phyloP scores from a whole-genome alignment of 2,113 vertebrate species.

The Hoplias malabaricus region DNA sequence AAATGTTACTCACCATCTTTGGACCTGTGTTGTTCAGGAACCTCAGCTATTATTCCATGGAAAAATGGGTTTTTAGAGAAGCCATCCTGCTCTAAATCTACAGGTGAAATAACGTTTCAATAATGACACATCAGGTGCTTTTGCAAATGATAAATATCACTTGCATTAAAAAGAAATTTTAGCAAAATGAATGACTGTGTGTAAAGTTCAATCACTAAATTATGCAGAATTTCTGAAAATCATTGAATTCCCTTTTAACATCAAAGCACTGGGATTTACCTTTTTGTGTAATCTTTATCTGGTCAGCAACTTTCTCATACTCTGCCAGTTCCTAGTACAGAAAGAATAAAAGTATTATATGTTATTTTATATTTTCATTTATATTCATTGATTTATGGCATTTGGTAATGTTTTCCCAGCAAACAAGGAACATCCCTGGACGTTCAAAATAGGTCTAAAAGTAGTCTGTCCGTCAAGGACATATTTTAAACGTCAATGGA shows the following conservation, averaged over 20 bases:
- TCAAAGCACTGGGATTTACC: conserved; percentile 51
- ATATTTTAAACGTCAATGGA: too few species aligned
- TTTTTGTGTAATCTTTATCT: conserved; percentile 69
- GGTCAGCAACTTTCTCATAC: conserved; percentile 63
- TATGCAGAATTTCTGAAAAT: too few species aligned
- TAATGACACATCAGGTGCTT: not conserved
- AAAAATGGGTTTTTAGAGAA: conserved; percentile 76
- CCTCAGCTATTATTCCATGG: conserved; percentile 73
- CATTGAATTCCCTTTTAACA: not conserved
- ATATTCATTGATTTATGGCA: too few species aligned
- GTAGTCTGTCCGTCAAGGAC: too few species aligned
- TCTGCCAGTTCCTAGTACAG: conserved; percentile 66
- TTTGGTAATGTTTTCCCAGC: too few species aligned
- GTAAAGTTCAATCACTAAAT: not conserved
- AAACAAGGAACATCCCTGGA: too few species aligned
- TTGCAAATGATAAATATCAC: not conserved
- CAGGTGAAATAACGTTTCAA: not conserved
- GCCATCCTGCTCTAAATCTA: conserved; percentile 75
- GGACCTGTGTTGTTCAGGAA: conserved; percentile 65
- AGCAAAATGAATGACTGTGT: not conserved
- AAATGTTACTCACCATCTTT: conserved; percentile 63
- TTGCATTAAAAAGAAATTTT: too few species aligned
- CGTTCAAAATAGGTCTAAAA: too few species aligned
- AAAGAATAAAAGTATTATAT: not conserved
- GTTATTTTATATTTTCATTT: not conserved